Percentiles rank a stretch among this genome's conserved stretches.
Conservation (phyloP, 2,888 invertebrate species). For the Eulithis testata region DNA sequence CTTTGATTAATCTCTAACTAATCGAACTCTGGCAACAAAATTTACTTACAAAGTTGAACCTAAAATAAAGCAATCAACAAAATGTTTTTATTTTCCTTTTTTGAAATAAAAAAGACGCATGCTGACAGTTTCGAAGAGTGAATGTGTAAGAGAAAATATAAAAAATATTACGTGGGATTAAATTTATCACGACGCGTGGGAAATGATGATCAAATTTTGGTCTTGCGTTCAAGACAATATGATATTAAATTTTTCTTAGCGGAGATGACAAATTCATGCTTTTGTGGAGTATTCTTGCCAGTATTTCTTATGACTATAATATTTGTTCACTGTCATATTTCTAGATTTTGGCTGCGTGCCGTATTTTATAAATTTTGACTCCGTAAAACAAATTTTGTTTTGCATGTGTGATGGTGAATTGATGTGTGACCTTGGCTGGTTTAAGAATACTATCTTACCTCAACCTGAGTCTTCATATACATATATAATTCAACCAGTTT, state of each 20-base stretch:
- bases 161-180: slow-evolving; percentile 7
- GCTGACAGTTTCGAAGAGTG: slow-evolving; percentile 13
- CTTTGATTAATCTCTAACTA: slow-evolving; percentile 6
- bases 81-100: slow-evolving; percentile 12
- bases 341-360: background rate
- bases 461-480: too few species aligned
- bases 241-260: slow-evolving; percentile 17
- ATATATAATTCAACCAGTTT: too few species aligned
- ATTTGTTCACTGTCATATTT: background rate
- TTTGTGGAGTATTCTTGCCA: background rate
- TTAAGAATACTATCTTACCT: background rate
- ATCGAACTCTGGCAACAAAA: background rate
- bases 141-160: slow-evolving; percentile 2
- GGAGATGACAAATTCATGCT: background rate
- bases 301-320: background rate
- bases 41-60: slow-evolving; percentile 6
- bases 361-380: background rate
- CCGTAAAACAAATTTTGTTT: background rate
- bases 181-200: slow-evolving; percentile 14
- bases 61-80: slow-evolving; percentile 1
- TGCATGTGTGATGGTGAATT: background rate
- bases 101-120: background rate
- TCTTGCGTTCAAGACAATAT: slow-evolving; percentile 9
- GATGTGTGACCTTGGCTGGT: background rate
- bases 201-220: slow-evolving; percentile 10